These are phyloP conservation scores for Cydia strobilella DNA, from an alignment of 1,140 invertebrate species.

Conservation along the genomic window DNA sequence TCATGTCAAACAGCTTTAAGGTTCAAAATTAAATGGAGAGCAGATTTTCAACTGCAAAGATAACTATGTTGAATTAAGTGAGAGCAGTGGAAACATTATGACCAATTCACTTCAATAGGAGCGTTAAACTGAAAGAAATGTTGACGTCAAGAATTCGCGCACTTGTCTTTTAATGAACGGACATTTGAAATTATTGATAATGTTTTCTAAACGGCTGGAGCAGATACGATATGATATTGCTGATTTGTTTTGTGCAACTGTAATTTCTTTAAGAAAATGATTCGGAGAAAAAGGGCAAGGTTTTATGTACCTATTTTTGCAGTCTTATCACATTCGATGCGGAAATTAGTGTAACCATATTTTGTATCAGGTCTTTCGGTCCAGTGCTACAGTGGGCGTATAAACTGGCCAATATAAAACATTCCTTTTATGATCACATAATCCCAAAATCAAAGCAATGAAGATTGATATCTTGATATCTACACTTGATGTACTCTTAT, in stretches of 20 bases:
- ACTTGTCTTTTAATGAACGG: slow-evolving; percentile 2
- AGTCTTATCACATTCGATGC: no score
- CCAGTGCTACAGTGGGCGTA: no score
- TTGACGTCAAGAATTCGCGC: neutral
- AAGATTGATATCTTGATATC: no score
- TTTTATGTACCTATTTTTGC: no score
- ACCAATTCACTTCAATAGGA: slow-evolving; percentile 21
- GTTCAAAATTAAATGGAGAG: slow-evolving; percentile 5
- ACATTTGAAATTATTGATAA: neutral
- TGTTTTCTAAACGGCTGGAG: neutral
- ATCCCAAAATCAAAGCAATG: no score
- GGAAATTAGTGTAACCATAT: no score
- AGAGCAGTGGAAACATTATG: slow-evolving; percentile 27
- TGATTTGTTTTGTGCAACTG: neutral
- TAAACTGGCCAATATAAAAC: no score
- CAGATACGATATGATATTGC: neutral
- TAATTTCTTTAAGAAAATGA: neutral
- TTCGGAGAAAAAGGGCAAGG: no score
- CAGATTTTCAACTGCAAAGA: neutral
- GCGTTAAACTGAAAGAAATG: slow-evolving; percentile 25
- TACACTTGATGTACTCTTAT: no score
- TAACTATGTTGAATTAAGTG: slow-evolving; percentile 27
- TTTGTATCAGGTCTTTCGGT: no score
- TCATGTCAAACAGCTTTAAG: neutral
- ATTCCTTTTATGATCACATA: no score